A percentile compares a stretch with the other conserved stretches of the same genome.
These are phyloP conservation scores for Ormyrus thymus DNA, from an alignment of 2,888 invertebrate species.

Conservation along the genomic window DNA sequence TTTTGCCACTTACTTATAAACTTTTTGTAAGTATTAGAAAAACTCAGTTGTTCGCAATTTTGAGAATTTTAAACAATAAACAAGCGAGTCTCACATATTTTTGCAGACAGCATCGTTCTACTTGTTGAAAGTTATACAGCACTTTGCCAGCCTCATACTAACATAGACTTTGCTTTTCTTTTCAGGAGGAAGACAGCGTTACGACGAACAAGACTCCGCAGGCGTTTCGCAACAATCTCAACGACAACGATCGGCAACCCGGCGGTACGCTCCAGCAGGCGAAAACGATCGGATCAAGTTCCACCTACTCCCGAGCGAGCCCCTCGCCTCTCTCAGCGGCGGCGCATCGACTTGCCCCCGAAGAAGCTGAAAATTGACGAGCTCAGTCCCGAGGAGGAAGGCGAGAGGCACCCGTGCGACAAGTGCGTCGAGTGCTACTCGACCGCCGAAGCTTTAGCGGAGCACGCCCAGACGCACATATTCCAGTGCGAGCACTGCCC, in stretches of 20 bases:
- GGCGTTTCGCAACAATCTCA: background rate
- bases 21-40: no score
- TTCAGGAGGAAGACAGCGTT: conserved; percentile 21
- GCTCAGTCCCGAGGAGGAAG: background rate
- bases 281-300: background rate
- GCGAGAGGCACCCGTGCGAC: conserved; percentile 23
- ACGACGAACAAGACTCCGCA: background rate
- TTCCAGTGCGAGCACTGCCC: conserved; percentile 36
- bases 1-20: background rate
- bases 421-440: conserved; percentile 39
- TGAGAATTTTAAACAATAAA: background rate
- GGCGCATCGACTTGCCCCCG: background rate
- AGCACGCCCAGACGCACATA: conserved; percentile 28
- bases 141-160: background rate
- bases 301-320: no score
- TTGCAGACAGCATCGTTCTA: background rate
- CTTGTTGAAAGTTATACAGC: background rate
- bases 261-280: background rate
- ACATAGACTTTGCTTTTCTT: conserved; percentile 35
- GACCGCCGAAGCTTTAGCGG: conserved; percentile 11
- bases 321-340: background rate
- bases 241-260: background rate
- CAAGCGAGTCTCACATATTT: no score
- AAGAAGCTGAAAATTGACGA: background rate
- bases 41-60: no score